Percentiles rank a stretch among this genome's conserved stretches.
Evolutionary conservation across 92 coral and sea anemone species (phyloP).

Genomic region (Pocillopora meandrina): DNA sequence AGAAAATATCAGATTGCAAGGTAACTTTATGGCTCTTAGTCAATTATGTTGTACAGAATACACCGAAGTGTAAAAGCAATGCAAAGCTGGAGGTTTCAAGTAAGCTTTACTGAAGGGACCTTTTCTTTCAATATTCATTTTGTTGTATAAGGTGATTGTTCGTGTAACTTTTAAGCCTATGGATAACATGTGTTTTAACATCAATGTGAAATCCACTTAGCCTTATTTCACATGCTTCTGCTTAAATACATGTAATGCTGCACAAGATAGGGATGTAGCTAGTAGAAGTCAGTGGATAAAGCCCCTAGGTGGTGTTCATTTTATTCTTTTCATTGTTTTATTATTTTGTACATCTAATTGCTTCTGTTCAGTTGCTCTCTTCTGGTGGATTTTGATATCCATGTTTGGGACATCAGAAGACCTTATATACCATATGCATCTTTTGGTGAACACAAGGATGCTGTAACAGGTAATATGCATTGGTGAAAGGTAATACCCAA

Average conservation of each 20-base stretch:
- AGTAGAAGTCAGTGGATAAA: too few species aligned
- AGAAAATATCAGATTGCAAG: conserved; percentile 92
- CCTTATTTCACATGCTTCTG: too few species aligned
- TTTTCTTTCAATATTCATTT: too few species aligned
- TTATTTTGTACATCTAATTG: neutral
- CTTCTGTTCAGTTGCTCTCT: conserved; percentile 73
- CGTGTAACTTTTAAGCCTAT: too few species aligned
- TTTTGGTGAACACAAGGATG: conserved; percentile 90
- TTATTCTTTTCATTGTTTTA: neutral
- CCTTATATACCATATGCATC: conserved; percentile 96
- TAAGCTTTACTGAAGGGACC: too few species aligned
- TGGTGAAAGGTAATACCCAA: neutral
- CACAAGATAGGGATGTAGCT: neutral
- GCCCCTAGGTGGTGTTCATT: neutral
- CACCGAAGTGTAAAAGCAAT: too few species aligned
- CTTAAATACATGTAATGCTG: neutral
- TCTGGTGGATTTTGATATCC: conserved; percentile 89
- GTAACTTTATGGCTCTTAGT: conserved; percentile 26
- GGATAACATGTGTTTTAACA: too few species aligned
- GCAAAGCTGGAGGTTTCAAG: too few species aligned
- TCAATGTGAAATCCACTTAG: too few species aligned
- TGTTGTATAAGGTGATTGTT: too few species aligned
- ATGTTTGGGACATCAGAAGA: conserved; percentile 97
- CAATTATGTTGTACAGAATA: too few species aligned
- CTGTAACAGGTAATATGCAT: conserved; percentile 79